A percentile compares a stretch with the other conserved stretches of the same genome.
These are phyloP conservation scores for Bergia sp. DNA, from an alignment of 92 coral and sea anemone species.

Conservation along the genomic window DNA sequence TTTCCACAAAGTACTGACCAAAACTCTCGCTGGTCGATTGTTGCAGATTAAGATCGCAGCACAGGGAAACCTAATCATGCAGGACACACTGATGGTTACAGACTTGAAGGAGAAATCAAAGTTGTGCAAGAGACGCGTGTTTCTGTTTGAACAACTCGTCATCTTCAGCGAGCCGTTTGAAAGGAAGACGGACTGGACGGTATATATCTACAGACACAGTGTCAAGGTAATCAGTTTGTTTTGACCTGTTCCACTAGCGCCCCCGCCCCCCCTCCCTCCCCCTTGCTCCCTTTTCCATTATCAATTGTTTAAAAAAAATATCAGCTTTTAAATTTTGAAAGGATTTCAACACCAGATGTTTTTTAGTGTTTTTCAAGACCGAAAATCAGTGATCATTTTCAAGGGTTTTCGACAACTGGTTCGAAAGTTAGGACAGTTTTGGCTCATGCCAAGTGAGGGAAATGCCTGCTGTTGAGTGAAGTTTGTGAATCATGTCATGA, in stretches of 20 bases:
- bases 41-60: constrained; percentile 93
- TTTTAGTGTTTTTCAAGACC: not conserved
- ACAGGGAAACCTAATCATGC: constrained; percentile 86
- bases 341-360: not conserved
- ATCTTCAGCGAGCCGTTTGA: constrained; percentile 98
- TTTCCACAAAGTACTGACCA: not conserved
- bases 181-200: constrained; percentile 95
- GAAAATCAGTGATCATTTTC: not conserved
- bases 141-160: constrained; percentile 94
- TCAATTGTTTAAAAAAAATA: not conserved
- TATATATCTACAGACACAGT: constrained; percentile 95
- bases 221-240: constrained; percentile 69
- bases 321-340: no score
- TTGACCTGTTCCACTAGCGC: no score
- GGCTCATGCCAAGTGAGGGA: no score
- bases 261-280: not conserved
- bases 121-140: constrained; percentile 93
- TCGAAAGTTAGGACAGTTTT: not conserved
- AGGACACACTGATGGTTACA: constrained; percentile 86
- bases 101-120: constrained; percentile 84
- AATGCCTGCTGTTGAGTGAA: no score
- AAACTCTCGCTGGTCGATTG: not conserved
- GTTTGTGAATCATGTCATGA: no score
- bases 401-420: not conserved
- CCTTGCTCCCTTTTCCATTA: no score